Evolutionary conservation across 2,113 vertebrate genomes (phyloP), one percentile per base, ranked within the genome.

Genomic region (Collichthys lucidus): DNA sequence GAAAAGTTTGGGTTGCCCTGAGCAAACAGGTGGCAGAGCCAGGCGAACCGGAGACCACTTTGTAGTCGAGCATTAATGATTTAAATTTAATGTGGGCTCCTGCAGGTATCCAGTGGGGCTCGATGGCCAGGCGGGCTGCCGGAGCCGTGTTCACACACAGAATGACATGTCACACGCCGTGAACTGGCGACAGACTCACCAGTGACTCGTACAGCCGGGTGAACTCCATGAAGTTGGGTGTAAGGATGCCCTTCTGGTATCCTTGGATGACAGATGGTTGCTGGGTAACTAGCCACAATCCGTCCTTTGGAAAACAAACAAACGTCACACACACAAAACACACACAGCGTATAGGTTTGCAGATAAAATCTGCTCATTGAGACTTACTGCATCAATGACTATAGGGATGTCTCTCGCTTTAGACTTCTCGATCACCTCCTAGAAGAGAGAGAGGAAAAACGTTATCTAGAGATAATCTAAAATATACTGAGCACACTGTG

Each of bases 211-310:
- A 97, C 0, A 99, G 95, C 62, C 98, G 94, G 73, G 94, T 95
- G 84, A 99, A 99, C 91, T 99, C 98, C 95, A 97, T 94, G 2
- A 95, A 94, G 92, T 99, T 99, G 20, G 98, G 98, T 4, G 98
- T 99, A 53, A 99, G 96, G 82, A 99, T 95, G 31, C 95, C 97
- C 92, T 96, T 95, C 74, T 91, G 96, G 92, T 99, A 98, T 16
- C 96, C 97, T 49, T 97, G 98, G 81, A 99, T 96, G 67, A 99
- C 92, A 77, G 96, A 95, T 4, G 97, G 98, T 49, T 97, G 96
- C 89, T 97, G 96, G 6, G 96, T 95, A 62, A 99, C 91, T 40
- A 99, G 95, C 98, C 97, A 99, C 83, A 99, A 94, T 82, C 98
- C 98, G 6, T 99, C 98, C 98, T 99, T 92, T 55, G 77, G 67